Percentiles rank a stretch among this genome's conserved stretches.
These are phyloP conservation scores for Pectinophora gossypiella DNA, from an alignment of 1,140 invertebrate genomes.

Conservation along the genomic window DNA sequence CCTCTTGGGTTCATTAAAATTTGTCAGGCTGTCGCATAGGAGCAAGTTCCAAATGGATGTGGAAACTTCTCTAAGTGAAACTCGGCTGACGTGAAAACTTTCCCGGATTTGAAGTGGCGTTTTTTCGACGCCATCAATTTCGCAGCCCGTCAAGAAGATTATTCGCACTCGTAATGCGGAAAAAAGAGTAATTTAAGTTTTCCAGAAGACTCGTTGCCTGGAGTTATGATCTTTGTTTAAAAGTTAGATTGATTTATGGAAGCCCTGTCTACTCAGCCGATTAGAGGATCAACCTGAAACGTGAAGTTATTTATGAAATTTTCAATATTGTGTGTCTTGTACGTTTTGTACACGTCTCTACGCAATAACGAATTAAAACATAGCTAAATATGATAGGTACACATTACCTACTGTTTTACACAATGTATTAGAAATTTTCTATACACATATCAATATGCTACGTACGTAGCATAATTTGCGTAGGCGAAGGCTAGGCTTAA, in stretches of 20 bases:
- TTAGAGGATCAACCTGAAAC: too few species aligned
- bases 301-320: too few species aligned
- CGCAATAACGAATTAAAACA: too few species aligned
- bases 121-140: conserved; percentile 71
- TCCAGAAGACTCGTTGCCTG: conserved; percentile 56
- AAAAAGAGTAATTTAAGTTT: conserved; percentile 74
- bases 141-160: conserved; percentile 71
- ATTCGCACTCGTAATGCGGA: conserved; percentile 70
- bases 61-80: conserved; percentile 71
- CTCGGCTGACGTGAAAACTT: conserved; percentile 71
- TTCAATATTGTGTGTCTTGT: too few species aligned
- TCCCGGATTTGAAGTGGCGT: conserved; percentile 52
- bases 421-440: too few species aligned
- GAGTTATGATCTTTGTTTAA: conserved; percentile 69
- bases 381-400: too few species aligned
- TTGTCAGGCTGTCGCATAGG: conserved; percentile 69
- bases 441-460: too few species aligned
- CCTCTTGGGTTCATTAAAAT: conserved; percentile 72
- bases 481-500: too few species aligned
- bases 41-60: conserved; percentile 70
- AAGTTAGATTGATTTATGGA: conserved; percentile 71
- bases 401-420: too few species aligned
- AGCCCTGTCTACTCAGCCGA: conserved; percentile 10
- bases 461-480: too few species aligned
- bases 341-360: too few species aligned